Conservation (phyloP, 2,797 vertebrate genomes). For the Hoplostethus mediterraneus region DNA sequence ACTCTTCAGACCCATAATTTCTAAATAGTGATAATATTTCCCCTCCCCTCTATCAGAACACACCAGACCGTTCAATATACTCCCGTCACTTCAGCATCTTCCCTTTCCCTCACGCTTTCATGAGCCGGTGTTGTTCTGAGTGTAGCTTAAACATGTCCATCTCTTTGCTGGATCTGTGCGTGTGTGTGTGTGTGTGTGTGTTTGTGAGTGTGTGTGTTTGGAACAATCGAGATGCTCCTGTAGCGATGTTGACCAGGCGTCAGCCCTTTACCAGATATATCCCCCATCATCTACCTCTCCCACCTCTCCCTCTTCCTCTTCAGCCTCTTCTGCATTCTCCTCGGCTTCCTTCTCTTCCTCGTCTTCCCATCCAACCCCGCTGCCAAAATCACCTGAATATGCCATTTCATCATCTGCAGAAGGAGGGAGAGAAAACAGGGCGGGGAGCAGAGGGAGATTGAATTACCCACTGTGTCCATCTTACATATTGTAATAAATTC, state of each 20-base stretch:
- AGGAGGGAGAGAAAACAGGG: constrained; percentile 2
- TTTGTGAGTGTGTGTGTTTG: constrained; percentile 52
- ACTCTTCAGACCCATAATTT: constrained; percentile 61
- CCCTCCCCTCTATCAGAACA: constrained; percentile 58
- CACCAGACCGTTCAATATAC: constrained; percentile 69
- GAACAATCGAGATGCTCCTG: constrained; percentile 66
- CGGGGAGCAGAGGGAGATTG: constrained; percentile 16
- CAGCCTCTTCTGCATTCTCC: constrained; percentile 92
- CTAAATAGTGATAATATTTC: constrained; percentile 47
- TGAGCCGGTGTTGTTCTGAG: constrained; percentile 72
- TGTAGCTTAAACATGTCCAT: constrained; percentile 74
- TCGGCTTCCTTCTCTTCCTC: constrained; percentile 96
- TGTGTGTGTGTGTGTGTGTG: constrained; percentile 35
- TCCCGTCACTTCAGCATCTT: constrained; percentile 46
- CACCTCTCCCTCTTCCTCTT: constrained; percentile 93
- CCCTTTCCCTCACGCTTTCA: constrained; percentile 46
- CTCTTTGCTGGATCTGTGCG: constrained; percentile 70
- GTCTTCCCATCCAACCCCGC: constrained; percentile 97
- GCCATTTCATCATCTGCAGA: constrained; percentile 89
- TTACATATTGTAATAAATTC: constrained; percentile 42
- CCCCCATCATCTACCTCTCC: constrained; percentile 95
- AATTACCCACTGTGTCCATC: constrained; percentile 48
- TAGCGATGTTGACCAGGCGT: constrained; percentile 67
- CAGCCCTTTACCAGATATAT: constrained; percentile 95
- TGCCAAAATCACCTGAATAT: constrained; percentile 96